Base-by-base conservation (phyloP, 1,140 invertebrate genomes). In the Asobara japonica region DNA sequence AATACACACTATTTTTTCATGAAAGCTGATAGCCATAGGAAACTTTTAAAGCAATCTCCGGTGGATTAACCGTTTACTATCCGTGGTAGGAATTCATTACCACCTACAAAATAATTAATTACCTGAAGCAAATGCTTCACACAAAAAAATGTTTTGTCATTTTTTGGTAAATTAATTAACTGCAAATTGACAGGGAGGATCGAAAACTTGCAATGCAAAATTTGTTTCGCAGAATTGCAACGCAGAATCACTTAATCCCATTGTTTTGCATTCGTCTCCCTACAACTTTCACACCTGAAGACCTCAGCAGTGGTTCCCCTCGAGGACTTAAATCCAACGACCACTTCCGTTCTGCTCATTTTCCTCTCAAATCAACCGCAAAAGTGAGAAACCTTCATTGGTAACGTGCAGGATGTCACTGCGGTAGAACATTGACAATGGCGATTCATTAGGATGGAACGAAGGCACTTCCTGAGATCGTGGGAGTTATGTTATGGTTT, bases 391-490 rank as follows among this genome's bases (percentile, higher is more conserved):
- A 45, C 18, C 41, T n/a, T 45, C 41, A 45, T 45, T 45, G 18
- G 7, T 2, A 5, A 7, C 41, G 7, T 45, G n/a, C 5, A 16
- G 8, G 18, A 45, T 18, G 13, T 1, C n/a, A n/a, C n/a, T 13
- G n/a, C n/a, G 10, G 41, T 45, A 2, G 7, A 45, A 5, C 13
- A 45, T 45, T 45, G n/a, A 18, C n/a, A 16, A 45, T 7, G 41
- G 18, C 41, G 41, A 45, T 45, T 45, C 41, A 45, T 16, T 16
- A 45, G 13, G n/a, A 16, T n/a, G 29, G 16, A 71, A 64, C 38
- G 38, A 25, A 25, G 41, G 33, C 30, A 64, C 60, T 65, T 72
- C 38, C n/a, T 16, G 41, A 45, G 8, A 56, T 65, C 41, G 48
- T 65, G 70, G 41, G 64, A 65, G 66, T 33, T 36, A 16, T 51